Conservation (phyloP, 2,113 vertebrate genomes). For the Petaurus breviceps region DNA sequence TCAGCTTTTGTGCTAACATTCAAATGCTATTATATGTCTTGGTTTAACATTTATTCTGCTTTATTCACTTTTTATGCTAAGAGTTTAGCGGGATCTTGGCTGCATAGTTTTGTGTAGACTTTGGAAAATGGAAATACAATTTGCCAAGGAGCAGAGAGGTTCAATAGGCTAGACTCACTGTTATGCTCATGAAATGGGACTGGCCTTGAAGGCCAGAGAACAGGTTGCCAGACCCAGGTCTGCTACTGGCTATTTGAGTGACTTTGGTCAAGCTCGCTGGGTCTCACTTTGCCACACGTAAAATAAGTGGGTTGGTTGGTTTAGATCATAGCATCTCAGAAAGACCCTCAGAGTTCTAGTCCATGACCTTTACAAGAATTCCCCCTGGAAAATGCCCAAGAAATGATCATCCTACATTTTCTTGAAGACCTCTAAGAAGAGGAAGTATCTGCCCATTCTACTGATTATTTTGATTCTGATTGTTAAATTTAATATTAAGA, state of each 20-base stretch:
- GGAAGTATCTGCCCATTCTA: not conserved
- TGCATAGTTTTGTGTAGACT: not conserved
- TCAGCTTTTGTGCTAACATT: conserved; percentile 31
- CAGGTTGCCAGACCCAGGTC: not conserved
- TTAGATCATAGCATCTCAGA: no score
- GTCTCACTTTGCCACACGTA: no score
- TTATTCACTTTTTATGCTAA: conserved; percentile 37
- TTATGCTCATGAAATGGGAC: not conserved
- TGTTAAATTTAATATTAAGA: not conserved
- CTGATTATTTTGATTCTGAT: not conserved
- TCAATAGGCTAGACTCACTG: not conserved
- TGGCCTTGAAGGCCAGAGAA: not conserved
- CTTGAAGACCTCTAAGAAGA: not conserved
- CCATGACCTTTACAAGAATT: not conserved
- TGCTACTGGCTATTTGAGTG: not conserved
- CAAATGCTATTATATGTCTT: conserved; percentile 25
- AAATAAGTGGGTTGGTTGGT: no score
- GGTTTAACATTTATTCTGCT: conserved; percentile 28
- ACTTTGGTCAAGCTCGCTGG: conserved; percentile 6
- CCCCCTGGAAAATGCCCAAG: not conserved
- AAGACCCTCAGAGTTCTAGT: no score
- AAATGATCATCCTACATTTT: not conserved
- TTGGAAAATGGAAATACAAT: not conserved
- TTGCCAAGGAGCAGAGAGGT: not conserved
- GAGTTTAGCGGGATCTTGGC: not conserved